Conservation (phyloP, 2,888 invertebrate species). For the Chaetogeoica ovagalla region DNA sequence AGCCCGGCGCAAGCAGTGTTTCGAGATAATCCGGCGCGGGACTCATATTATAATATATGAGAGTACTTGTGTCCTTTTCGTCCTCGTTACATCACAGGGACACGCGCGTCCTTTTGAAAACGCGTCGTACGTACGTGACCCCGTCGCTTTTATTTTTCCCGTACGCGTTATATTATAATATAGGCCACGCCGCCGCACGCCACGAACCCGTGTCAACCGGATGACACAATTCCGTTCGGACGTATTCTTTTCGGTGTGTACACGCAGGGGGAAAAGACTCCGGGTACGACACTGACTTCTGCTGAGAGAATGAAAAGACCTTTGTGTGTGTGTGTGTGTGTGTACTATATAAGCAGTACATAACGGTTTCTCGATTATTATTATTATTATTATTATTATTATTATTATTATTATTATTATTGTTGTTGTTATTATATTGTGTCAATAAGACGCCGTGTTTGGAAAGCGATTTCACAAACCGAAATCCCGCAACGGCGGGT, state of each 20-base stretch:
- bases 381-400: background rate
- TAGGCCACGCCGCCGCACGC: too few relatives aligned
- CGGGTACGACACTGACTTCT: background rate
- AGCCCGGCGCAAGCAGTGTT: too few relatives aligned
- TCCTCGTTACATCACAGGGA: too few relatives aligned
- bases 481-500: background rate
- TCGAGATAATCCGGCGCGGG: too few relatives aligned
- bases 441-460: background rate
- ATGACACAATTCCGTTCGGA: constrained; percentile 26
- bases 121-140: background rate
- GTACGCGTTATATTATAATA: too few relatives aligned
- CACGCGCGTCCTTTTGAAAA: too few relatives aligned
- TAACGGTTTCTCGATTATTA: background rate
- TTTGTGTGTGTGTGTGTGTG: too few relatives aligned
- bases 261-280: background rate
- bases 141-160: constrained; percentile 6
- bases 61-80: too few relatives aligned
- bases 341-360: too few relatives aligned
- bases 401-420: background rate
- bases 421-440: too few relatives aligned
- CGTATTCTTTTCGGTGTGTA: background rate
- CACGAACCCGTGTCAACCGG: constrained; percentile 5
- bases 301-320: background rate
- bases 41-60: too few relatives aligned
- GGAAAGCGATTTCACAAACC: constrained; percentile 29